Evolutionary conservation across 2,113 vertebrate genomes (phyloP).

Genomic region (Oxyruncus cristatus): DNA sequence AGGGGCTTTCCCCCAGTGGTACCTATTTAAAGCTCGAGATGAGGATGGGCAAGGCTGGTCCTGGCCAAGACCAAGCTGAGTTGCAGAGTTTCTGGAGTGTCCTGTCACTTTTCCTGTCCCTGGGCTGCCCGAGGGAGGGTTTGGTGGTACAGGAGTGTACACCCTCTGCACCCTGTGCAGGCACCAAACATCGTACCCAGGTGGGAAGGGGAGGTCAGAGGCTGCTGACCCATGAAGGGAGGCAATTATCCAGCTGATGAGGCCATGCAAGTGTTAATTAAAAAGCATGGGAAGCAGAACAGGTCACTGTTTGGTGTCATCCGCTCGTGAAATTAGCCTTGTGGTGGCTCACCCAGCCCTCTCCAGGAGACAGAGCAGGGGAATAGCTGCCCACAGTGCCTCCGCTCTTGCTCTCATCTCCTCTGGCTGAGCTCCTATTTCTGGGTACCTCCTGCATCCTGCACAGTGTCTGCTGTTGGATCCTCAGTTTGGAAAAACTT

Average conservation of each 20-base stretch:
- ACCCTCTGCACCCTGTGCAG: not conserved
- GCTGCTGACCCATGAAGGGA: constrained; percentile 55
- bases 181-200: not conserved
- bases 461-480: not conserved
- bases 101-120: not conserved
- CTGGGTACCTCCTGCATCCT: not conserved
- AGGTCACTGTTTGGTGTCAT: constrained; percentile 60
- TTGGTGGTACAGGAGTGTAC: not conserved
- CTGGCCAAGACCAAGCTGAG: not conserved
- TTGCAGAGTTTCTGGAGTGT: not conserved
- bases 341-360: not conserved
- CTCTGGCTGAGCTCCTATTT: not conserved
- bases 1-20: not conserved
- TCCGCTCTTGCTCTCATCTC: not conserved
- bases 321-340: constrained; percentile 2
- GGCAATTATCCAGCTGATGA: constrained; percentile 46
- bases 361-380: not conserved
- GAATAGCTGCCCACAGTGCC: not conserved
- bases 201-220: constrained; percentile 8
- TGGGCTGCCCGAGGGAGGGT: fast-evolving
- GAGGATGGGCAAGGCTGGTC: not conserved
- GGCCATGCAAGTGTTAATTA: constrained; percentile 67
- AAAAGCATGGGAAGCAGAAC: constrained; percentile 54
- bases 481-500: not conserved
- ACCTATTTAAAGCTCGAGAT: not conserved